Evolutionary conservation across 2,888 invertebrate genomes (phyloP).

Genomic region (Synergus gifuensis): DNA sequence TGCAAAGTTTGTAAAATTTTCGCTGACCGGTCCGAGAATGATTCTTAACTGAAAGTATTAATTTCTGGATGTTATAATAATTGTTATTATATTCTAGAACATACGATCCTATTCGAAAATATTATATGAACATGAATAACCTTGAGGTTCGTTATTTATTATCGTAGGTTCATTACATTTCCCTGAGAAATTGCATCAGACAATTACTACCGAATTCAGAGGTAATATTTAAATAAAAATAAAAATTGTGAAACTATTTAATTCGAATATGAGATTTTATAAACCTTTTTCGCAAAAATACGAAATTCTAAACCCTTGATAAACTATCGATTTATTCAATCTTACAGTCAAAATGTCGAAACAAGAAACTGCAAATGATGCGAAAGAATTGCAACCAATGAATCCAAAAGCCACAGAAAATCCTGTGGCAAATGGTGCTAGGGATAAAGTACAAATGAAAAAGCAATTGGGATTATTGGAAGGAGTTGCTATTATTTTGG

Average conservation of each 20-base stretch:
- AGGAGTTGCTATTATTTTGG: constrained; percentile 95
- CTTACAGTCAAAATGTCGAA: background rate
- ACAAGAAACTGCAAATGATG: background rate
- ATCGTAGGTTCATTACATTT: background rate
- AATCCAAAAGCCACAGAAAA: background rate
- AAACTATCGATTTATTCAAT: background rate
- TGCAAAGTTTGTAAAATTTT: background rate
- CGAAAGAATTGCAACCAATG: background rate
- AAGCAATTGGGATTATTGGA: constrained; percentile 93
- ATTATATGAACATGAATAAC: background rate
- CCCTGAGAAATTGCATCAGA: background rate
- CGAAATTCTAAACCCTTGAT: background rate
- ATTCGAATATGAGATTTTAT: no score
- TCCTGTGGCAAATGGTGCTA: background rate
- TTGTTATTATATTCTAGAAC: background rate
- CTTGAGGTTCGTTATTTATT: background rate
- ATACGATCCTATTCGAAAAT: background rate
- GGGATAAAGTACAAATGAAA: constrained; percentile 87
- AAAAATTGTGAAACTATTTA: no score
- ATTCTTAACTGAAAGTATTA: background rate
- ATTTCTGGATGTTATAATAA: background rate
- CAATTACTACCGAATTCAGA: background rate
- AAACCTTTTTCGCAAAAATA: no score
- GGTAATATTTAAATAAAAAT: no score
- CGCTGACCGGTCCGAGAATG: background rate